These are phyloP conservation scores for Armadillidium nasatum DNA, from an alignment of 1,140 invertebrate species.

Conservation along the genomic window DNA sequence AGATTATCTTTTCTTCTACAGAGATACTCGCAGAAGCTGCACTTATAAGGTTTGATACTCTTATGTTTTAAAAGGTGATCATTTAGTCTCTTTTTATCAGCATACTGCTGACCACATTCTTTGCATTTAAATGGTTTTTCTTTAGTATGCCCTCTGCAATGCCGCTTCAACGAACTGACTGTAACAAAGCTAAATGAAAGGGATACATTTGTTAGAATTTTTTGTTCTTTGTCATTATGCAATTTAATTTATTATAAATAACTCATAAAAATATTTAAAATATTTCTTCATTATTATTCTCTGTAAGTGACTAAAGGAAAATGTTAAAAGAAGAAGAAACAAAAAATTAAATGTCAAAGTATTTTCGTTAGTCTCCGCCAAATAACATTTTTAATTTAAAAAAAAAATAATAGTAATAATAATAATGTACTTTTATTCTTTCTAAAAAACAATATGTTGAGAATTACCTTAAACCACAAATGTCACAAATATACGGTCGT, in stretches of 20 bases:
- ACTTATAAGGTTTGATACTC: constrained; percentile 47
- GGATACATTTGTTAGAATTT: too few relatives aligned
- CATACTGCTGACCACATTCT: constrained; percentile 42
- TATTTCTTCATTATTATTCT: too few relatives aligned
- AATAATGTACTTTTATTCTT: too few relatives aligned
- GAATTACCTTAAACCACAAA: constrained; percentile 37
- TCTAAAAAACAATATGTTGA: constrained; percentile 24
- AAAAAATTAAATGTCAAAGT: too few relatives aligned
- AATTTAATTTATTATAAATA: too few relatives aligned
- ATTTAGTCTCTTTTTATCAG: constrained; percentile 36
- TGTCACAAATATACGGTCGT: constrained; percentile 35
- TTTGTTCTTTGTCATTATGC: too few relatives aligned
- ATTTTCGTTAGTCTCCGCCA: too few relatives aligned
- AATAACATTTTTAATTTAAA: too few relatives aligned
- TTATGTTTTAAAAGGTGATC: constrained; percentile 47
- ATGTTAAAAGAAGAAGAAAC: too few relatives aligned
- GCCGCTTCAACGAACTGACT: constrained; percentile 33
- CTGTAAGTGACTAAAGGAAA: too few relatives aligned
- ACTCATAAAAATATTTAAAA: too few relatives aligned
- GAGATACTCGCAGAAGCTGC: constrained; percentile 46
- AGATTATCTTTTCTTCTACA: constrained; percentile 42
- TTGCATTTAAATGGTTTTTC: constrained; percentile 44
- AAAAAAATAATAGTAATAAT: too few relatives aligned
- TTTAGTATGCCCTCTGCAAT: constrained; percentile 38
- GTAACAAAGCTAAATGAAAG: constrained; percentile 25